Evolutionary conservation across 1,140 invertebrate genomes (phyloP), one percentile per base, ranked within the genome.

Genomic region (Aradophagus sp.): DNA sequence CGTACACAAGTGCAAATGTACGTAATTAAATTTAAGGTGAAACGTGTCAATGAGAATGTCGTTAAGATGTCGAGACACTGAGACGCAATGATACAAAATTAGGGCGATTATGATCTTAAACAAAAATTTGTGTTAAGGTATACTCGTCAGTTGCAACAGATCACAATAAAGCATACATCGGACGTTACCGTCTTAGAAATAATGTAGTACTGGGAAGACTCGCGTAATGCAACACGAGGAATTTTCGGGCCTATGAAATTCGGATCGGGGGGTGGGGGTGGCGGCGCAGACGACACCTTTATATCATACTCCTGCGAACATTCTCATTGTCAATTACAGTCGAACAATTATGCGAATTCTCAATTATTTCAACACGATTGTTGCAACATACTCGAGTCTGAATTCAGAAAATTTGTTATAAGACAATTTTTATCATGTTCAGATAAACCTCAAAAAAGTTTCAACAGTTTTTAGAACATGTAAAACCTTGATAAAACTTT

Each of bases 171-270:
- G 76, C 65, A 80, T 58, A 77, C 69, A 78, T 77, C 78, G 74
- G 81, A 82, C 77, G 77, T 85, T 86, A 85, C 84, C 84, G 82
- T 83, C 79, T 83, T 85, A 78, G 78, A 77, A 75, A 88, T 80
- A 84, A 88, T 87, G 83, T 86, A 87, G 84, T 84, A 87, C 82
- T 86, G 80, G 74, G 80, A 79, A 81, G 78, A 36, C 77, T 75
- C 83, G 82, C 79, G 82, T 77, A 79, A 78, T 39, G 76, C 74
- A 78, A 81, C 63, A 70, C 79, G 79, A 71, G 81, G 78, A 80
- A 83, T 76, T 84, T 85, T 85, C 47, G 82, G 82, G 68, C 83
- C 83, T 74, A 84, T 79, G 75, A 83, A 80, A 77, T 75, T 74
- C 77, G 82, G 77, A 72, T 80, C 77, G 78, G 74, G 78, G 75